Evolutionary conservation across 2,113 vertebrate genomes (phyloP).

Genomic region (Tympanuchus pallidicinctus): DNA sequence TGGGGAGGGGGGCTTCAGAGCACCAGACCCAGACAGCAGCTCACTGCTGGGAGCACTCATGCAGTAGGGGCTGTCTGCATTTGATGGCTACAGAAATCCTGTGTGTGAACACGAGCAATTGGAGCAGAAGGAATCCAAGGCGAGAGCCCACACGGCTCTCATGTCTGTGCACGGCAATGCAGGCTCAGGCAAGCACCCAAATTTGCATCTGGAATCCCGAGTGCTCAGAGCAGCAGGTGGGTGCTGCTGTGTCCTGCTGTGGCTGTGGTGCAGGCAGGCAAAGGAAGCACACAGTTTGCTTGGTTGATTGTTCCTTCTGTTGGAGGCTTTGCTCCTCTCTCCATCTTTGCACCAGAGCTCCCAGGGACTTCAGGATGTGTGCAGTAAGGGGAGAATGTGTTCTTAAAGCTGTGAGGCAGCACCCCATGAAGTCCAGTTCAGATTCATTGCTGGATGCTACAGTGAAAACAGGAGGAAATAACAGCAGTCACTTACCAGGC

Average conservation of each 20-base stretch:
- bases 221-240: neutral
- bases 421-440: neutral
- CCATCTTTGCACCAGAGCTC: neutral
- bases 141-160: neutral
- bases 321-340: neutral
- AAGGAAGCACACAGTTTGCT: neutral
- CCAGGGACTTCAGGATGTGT: neutral
- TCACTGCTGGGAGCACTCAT: neutral
- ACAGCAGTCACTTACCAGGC: neutral
- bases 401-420: neutral
- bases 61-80: neutral
- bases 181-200: neutral
- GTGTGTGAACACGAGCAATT: accelerated
- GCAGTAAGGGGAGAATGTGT: neutral
- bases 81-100: neutral
- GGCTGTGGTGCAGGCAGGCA: too few species aligned
- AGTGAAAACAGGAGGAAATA: neutral
- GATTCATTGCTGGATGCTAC: neutral
- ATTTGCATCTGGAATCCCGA: too few species aligned
- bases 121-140: neutral
- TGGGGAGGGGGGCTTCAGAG: neutral
- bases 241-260: neutral
- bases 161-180: accelerated
- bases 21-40: neutral
- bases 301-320: neutral